These are phyloP conservation scores for Quadriops clusia DNA, from an alignment of 2,888 invertebrate species.

Conservation along the genomic window DNA sequence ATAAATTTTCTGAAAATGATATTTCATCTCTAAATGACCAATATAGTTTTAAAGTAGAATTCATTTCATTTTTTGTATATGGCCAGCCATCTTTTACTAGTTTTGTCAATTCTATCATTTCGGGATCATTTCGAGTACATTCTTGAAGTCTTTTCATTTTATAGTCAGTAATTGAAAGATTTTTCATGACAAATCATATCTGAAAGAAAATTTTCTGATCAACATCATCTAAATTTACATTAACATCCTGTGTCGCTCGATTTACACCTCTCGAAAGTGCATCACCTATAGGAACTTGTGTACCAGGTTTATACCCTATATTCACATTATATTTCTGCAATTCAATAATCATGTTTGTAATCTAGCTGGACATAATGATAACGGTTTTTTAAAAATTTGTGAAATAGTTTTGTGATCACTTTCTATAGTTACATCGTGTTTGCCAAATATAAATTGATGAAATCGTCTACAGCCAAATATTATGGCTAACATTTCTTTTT, in stretches of 20 bases:
- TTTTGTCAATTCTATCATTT: background rate
- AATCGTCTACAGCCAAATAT: background rate
- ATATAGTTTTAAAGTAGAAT: background rate
- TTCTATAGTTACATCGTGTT: background rate
- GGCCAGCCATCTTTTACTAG: background rate
- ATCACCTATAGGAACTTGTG: conserved; percentile 7
- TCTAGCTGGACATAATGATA: background rate
- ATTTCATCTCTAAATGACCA: background rate
- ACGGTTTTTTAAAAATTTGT: conserved; percentile 3
- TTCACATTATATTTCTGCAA: conserved; percentile 4
- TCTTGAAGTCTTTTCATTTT: background rate
- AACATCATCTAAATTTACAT: background rate
- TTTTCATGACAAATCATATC: background rate
- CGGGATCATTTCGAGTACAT: background rate
- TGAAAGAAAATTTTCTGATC: background rate
- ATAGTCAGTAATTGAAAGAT: background rate
- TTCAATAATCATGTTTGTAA: conserved; percentile 3
- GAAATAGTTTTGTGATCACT: conserved; percentile 7
- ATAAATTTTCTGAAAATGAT: background rate
- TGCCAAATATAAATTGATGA: background rate
- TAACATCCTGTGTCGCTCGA: no score
- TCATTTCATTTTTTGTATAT: background rate
- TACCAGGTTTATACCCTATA: conserved; percentile 7
- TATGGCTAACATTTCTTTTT: conserved; percentile 1
- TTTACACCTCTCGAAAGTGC: no score